Percentiles rank a stretch among this genome's conserved stretches.
Evolutionary conservation across 2,888 invertebrate genomes (phyloP).

Genomic region (Capitulum mitella): DNA sequence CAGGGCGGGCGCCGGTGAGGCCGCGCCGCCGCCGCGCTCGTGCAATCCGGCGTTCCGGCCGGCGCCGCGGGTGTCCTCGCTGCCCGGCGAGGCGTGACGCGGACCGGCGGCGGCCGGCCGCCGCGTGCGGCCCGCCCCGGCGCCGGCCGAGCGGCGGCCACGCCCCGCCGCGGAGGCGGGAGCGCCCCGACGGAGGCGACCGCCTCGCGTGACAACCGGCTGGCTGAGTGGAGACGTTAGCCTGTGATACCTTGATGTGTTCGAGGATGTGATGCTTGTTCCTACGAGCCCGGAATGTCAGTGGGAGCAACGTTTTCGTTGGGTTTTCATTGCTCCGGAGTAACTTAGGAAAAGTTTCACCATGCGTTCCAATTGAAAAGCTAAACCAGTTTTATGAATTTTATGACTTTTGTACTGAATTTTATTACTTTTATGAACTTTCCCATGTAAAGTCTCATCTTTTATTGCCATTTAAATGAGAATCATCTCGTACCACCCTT

Average conservation of each 20-base stretch:
- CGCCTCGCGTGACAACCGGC: not conserved
- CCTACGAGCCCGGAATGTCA: not conserved
- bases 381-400: too few relatives aligned
- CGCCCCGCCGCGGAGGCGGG: not conserved
- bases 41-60: not conserved
- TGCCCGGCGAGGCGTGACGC: not conserved
- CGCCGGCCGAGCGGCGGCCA: not conserved
- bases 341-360: too few relatives aligned
- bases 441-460: too few relatives aligned
- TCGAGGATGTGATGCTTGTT: not conserved
- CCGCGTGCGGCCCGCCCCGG: not conserved
- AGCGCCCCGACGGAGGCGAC: not conserved
- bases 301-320: too few relatives aligned
- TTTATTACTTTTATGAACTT: too few relatives aligned
- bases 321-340: too few relatives aligned
- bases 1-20: not conserved
- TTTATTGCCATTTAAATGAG: too few relatives aligned
- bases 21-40: not conserved
- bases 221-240: not conserved
- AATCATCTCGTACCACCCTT: too few relatives aligned
- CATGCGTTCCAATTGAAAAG: too few relatives aligned
- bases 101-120: not conserved
- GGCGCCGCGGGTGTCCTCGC: not conserved
- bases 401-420: too few relatives aligned
- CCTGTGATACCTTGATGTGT: not conserved